Percentiles rank a stretch among this genome's conserved stretches.
Conservation (phyloP, 2,797 vertebrate species). For the Florisuga fusca region DNA sequence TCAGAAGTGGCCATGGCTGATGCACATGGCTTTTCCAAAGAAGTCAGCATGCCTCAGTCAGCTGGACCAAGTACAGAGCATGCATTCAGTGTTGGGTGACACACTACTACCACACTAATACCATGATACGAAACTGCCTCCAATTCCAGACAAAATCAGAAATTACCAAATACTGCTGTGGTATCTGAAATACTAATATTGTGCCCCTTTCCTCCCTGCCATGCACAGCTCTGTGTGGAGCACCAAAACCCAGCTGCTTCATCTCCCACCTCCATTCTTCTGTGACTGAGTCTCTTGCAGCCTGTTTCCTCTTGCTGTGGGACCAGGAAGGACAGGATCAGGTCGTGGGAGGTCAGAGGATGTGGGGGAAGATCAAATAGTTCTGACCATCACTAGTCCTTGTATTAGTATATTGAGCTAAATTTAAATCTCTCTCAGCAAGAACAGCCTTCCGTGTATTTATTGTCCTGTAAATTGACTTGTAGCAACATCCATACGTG, state of each 20-base stretch:
- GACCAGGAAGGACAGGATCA: neutral
- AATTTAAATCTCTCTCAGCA: neutral
- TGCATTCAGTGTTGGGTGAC: fast-evolving
- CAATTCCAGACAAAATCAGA: neutral
- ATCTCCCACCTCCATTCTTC: neutral
- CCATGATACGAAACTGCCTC: neutral
- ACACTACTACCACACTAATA: no score
- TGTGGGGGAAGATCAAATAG: neutral
- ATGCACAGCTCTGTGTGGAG: fast-evolving
- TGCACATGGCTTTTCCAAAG: neutral
- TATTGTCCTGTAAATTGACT: neutral
- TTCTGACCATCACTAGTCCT: neutral
- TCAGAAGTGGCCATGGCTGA: neutral
- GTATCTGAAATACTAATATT: neutral
- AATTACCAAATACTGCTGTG: neutral
- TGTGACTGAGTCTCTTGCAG: neutral
- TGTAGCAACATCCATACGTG: fast-evolving
- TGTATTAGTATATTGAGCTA: neutral
- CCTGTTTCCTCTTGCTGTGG: neutral
- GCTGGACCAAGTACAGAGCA: neutral
- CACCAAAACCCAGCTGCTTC: neutral
- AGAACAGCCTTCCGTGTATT: neutral
- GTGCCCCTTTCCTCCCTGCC: neutral
- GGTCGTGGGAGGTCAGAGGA: fast-evolving
- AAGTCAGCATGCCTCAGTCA: neutral